Percentiles rank a stretch among this genome's conserved stretches.
Conservation (phyloP, 1,140 invertebrate species). For the Saccostrea cuccullata region DNA sequence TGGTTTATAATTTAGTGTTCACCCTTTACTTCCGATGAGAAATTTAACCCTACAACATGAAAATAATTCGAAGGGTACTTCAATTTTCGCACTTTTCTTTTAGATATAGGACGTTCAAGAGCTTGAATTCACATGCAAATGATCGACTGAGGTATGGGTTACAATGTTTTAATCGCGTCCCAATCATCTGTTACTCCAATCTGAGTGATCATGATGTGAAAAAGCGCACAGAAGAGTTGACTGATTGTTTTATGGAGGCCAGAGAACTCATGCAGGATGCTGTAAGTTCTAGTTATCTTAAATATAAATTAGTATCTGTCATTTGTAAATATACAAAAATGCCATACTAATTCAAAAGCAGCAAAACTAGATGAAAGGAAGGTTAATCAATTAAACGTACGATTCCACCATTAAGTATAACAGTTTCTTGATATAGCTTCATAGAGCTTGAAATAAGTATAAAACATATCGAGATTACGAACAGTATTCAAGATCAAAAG, state of each 20-base stretch:
- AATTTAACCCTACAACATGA: background rate
- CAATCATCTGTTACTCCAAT: background rate
- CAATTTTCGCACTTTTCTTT: background rate
- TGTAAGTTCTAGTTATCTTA: background rate
- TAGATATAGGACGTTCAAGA: background rate
- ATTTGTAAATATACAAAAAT: too few relatives aligned
- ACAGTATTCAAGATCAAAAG: too few relatives aligned
- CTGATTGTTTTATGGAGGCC: constrained; percentile 14
- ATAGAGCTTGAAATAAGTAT: too few relatives aligned
- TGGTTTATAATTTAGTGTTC: background rate
- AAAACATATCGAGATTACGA: too few relatives aligned
- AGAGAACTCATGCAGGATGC: constrained; percentile 23
- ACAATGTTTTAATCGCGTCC: background rate
- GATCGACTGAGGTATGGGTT: background rate
- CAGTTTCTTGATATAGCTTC: too few relatives aligned
- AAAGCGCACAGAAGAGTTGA: background rate
- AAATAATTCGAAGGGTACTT: background rate
- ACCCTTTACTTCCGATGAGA: background rate
- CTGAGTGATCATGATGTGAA: background rate
- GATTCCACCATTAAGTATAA: too few relatives aligned
- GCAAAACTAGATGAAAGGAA: too few relatives aligned
- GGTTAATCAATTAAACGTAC: too few relatives aligned
- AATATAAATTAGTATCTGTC: too few relatives aligned
- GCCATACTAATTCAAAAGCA: too few relatives aligned
- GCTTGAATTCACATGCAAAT: background rate